Evolutionary conservation across 2,888 invertebrate species (phyloP).

Genomic region (Clivina fossor): DNA sequence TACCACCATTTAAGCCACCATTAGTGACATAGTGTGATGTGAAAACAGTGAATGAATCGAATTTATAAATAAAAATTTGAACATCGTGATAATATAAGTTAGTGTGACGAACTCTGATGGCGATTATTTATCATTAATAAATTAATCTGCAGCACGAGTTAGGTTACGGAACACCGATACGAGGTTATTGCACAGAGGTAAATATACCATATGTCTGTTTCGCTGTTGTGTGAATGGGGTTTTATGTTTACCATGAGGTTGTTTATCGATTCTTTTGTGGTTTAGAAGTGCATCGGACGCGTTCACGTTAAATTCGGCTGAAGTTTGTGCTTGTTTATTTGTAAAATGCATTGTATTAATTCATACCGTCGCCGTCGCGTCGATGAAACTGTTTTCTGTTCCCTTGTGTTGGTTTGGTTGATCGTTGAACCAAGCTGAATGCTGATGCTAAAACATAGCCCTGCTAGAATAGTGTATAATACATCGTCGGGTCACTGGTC

Average conservation of each 20-base stretch:
- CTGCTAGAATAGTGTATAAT: too few relatives aligned
- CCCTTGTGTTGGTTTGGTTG: too few relatives aligned
- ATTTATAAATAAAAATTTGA: neutral
- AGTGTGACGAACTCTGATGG: slow-evolving; percentile 15
- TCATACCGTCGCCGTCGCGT: neutral
- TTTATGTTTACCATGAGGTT: slow-evolving; percentile 9
- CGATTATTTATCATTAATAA: slow-evolving; percentile 13
- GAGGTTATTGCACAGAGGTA: slow-evolving; percentile 20
- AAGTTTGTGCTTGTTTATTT: too few relatives aligned
- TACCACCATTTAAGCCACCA: too few relatives aligned
- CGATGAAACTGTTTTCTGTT: neutral
- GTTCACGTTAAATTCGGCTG: slow-evolving; percentile 3
- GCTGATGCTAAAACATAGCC: too few relatives aligned
- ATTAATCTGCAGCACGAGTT: slow-evolving; percentile 9
- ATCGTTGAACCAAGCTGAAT: too few relatives aligned
- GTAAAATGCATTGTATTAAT: too few relatives aligned
- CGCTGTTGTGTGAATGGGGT: slow-evolving; percentile 1
- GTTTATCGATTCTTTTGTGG: slow-evolving; percentile 28
- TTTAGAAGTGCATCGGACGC: slow-evolving; percentile 14
- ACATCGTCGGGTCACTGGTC: too few relatives aligned
- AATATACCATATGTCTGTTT: slow-evolving; percentile 29
- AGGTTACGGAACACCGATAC: slow-evolving; percentile 12
- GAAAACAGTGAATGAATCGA: slow-evolving; percentile 11
- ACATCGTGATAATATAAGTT: neutral
- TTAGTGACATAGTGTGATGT: slow-evolving; percentile 18